Evolutionary conservation across 2,888 invertebrate genomes (phyloP).

Genomic region (Drosophila austrosaltans): DNA sequence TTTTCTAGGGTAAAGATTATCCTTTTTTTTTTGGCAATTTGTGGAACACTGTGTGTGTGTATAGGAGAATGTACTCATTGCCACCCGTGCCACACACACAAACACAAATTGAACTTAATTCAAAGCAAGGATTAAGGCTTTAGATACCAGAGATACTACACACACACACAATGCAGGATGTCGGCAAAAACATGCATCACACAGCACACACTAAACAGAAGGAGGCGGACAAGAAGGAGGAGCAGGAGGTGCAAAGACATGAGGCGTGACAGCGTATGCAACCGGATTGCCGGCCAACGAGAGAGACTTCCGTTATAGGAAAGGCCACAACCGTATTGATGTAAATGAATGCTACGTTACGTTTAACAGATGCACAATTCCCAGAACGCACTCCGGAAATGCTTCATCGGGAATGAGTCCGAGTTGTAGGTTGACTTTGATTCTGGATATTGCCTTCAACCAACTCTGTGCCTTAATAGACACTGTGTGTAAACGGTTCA

Average conservation of each 20-base stretch:
- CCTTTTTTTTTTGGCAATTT: background rate
- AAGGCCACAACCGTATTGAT: slow-evolving; percentile 89
- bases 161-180: slow-evolving; percentile 84
- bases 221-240: slow-evolving; percentile 71
- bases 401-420: slow-evolving; percentile 88
- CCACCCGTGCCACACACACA: slow-evolving; percentile 57
- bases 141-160: slow-evolving; percentile 29
- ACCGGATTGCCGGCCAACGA: slow-evolving; percentile 89
- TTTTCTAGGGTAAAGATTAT: too few relatives aligned
- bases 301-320: slow-evolving; percentile 89
- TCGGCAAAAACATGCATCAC: slow-evolving; percentile 86
- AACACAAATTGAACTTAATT: slow-evolving; percentile 71
- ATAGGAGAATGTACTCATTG: slow-evolving; percentile 34
- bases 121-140: slow-evolving; percentile 75
- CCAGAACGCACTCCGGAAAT: slow-evolving; percentile 90
- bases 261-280: slow-evolving; percentile 90
- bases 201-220: slow-evolving; percentile 66
- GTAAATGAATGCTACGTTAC: slow-evolving; percentile 90
- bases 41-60: background rate
- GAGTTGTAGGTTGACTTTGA: slow-evolving; percentile 84
- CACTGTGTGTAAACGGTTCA: slow-evolving; percentile 87
- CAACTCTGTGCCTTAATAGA: slow-evolving; percentile 82
- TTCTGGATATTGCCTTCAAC: background rate
- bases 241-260: slow-evolving; percentile 86
- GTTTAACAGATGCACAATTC: slow-evolving; percentile 87